These are phyloP conservation scores for Pedionomus torquatus DNA, from an alignment of 2,113 vertebrate species.

Conservation along the genomic window DNA sequence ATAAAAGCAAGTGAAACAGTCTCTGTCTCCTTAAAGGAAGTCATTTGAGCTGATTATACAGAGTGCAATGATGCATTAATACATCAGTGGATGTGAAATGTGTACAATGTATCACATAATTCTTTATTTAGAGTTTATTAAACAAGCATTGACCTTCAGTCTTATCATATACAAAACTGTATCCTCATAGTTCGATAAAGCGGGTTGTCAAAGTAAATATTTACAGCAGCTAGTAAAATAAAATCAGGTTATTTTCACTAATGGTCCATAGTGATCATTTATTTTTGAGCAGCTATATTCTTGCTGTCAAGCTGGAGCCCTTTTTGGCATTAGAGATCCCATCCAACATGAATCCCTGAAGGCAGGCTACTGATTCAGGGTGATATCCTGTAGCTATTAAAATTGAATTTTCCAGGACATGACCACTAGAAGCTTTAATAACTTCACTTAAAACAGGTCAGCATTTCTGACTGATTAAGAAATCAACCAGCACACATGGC, in stretches of 20 bases:
- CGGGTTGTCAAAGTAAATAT: constrained; percentile 56
- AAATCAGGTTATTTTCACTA: constrained; percentile 56
- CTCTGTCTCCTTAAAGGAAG: constrained; percentile 16
- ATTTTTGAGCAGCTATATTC: not conserved
- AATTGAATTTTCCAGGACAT: not conserved
- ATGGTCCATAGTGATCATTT: constrained; percentile 41
- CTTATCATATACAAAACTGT: constrained; percentile 37
- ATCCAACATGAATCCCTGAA: not conserved
- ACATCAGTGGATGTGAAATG: constrained; percentile 33
- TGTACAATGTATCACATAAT: constrained; percentile 45
- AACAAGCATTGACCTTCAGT: constrained; percentile 48
- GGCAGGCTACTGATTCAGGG: not conserved
- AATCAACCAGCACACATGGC: not conserved
- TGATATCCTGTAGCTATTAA: not conserved
- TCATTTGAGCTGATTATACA: constrained; percentile 18
- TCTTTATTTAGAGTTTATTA: constrained; percentile 67
- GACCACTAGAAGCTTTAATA: not conserved
- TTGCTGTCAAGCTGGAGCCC: not conserved
- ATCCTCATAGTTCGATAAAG: constrained; percentile 33
- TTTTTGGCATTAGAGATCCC: not conserved
- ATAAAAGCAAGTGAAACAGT: not conserved
- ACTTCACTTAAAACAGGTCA: not conserved
- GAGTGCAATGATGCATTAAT: constrained; percentile 12
- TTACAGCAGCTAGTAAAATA: constrained; percentile 48
- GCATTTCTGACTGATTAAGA: not conserved